These are phyloP conservation scores for Amphipyra tragopoginis DNA, from an alignment of 2,888 invertebrate genomes.

Conservation along the genomic window DNA sequence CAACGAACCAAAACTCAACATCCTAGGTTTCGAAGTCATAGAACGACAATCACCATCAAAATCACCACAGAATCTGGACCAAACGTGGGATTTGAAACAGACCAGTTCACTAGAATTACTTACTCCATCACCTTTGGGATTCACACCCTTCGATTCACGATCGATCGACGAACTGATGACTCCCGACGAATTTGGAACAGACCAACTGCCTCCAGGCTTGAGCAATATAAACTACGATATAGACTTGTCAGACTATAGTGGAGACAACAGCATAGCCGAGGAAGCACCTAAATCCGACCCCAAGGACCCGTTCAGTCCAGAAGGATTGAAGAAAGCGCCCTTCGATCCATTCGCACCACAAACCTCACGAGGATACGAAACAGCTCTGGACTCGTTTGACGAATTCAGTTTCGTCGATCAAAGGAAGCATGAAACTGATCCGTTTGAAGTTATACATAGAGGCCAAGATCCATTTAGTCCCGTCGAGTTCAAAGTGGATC, in stretches of 20 bases:
- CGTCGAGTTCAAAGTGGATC: conserved; percentile 32
- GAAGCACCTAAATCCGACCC: conserved; percentile 75
- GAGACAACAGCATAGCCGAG: conserved; percentile 92
- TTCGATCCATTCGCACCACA: conserved; percentile 89
- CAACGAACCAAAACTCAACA: conserved; percentile 72
- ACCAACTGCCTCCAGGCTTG: conserved; percentile 90
- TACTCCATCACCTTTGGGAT: conserved; percentile 90
- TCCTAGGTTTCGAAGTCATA: conserved; percentile 75
- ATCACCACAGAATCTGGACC: conserved; percentile 73
- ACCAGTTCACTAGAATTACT: conserved; percentile 87
- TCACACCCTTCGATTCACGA: conserved; percentile 89
- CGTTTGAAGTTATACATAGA: conserved; percentile 79
- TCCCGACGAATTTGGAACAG: conserved; percentile 89
- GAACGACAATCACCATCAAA: conserved; percentile 78
- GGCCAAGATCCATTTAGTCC: conserved; percentile 65
- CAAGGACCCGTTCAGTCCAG: conserved; percentile 90
- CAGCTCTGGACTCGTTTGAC: conserved; percentile 75
- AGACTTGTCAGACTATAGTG: conserved; percentile 93
- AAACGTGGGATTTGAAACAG: conserved; percentile 78
- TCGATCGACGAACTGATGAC: conserved; percentile 90
- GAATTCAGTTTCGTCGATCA: conserved; percentile 77
- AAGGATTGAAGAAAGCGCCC: conserved; percentile 74
- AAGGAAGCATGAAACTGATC: conserved; percentile 66
- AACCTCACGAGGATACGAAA: conserved; percentile 66
- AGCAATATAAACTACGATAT: conserved; percentile 94